phyloP scores from a whole-genome alignment of 2,888 invertebrate species.

The Leptarthrus brevirostris region DNA sequence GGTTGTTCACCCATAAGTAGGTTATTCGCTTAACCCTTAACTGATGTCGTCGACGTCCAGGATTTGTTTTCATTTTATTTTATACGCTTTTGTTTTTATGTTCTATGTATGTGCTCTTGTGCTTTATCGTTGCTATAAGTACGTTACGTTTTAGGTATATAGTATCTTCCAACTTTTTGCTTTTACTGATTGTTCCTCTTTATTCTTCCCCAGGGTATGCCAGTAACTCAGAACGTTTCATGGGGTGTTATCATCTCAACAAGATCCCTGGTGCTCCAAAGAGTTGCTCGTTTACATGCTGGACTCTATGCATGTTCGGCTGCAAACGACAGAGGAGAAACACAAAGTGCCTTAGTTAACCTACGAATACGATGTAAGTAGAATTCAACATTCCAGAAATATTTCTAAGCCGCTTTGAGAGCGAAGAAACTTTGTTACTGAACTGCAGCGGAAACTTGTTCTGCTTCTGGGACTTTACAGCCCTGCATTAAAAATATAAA shows the following conservation, averaged over 20 bases:
- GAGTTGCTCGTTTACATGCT: slow-evolving; percentile 83
- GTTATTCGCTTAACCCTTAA: slow-evolving; percentile 43
- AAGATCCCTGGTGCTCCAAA: slow-evolving; percentile 87
- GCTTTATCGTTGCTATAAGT: slow-evolving; percentile 18
- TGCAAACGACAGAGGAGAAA: slow-evolving; percentile 84
- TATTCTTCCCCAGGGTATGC: slow-evolving; percentile 72
- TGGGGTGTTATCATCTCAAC: slow-evolving; percentile 89
- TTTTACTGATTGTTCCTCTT: slow-evolving; percentile 48
- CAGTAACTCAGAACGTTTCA: slow-evolving; percentile 83
- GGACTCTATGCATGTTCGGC: slow-evolving; percentile 88
- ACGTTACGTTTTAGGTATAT: too few relatives aligned
- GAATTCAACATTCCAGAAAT: slow-evolving; percentile 46
- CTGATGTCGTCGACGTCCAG: slow-evolving; percentile 11
- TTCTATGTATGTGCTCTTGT: not conserved
- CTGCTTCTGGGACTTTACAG: not conserved
- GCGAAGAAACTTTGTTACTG: not conserved
- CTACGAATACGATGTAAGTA: slow-evolving; percentile 87
- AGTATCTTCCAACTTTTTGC: slow-evolving; percentile 23
- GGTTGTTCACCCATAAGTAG: slow-evolving; percentile 4
- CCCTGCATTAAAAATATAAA: too few relatives aligned
- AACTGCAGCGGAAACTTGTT: slow-evolving; percentile 4
- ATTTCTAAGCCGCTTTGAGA: slow-evolving; percentile 16
- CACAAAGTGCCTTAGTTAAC: slow-evolving; percentile 79
- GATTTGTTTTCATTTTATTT: slow-evolving; percentile 37
- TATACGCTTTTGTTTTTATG: slow-evolving; percentile 29